Base-by-base conservation (phyloP, 2,888 invertebrate genomes). In the Dolichomitus sp. region DNA sequence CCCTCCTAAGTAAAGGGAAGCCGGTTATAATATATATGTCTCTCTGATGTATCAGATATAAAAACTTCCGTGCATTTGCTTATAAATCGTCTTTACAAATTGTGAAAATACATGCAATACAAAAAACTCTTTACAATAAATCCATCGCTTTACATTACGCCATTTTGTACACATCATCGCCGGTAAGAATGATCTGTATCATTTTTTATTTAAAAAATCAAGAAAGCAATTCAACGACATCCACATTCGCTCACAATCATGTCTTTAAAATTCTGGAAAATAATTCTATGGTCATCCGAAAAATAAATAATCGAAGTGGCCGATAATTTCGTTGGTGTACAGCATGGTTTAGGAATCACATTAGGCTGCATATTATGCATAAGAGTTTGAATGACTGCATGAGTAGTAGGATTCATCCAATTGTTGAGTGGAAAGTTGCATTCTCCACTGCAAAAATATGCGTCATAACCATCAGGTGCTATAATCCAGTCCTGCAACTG, bases 211-310 rank as follows among this genome's bases (percentile, higher is more conserved):
- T 9, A 17, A 45, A 9, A 12, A 6, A 27, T 30, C 17, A 2
- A n/a, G n/a, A 48, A 30, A 48, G 30, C 33, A 17, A n/a, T 85
- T 78, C 37, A 98, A 94, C 98, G 98, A 93, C 99, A 99, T 14
- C 99, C 99, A 94, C 99, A 99, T 86, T 97, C 97, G 93, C 97
- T 97, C 30, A 98, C 98, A 27, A 98, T 97, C 99, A 99, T 99
- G 93, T 98, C 98, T 91, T 97, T 97, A 94, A 98, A 99, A 94
- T 98, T 98, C 91, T 98, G 98, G 84, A 98, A 95, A 85, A 98
- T 97, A 33, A 98, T 97, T 93, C 98, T 98, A 45, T 97, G 96
- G 87, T 98, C 97, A 87, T 98, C 97, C 48, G 97, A 96, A 93
- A 97, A 97, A 93, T 98, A 98, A 23, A 99, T 94, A 50, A 98